Evolutionary conservation across 1,140 invertebrate genomes (phyloP), one percentile per base, ranked within the genome.

Genomic region (Drosophila tropicalis): DNA sequence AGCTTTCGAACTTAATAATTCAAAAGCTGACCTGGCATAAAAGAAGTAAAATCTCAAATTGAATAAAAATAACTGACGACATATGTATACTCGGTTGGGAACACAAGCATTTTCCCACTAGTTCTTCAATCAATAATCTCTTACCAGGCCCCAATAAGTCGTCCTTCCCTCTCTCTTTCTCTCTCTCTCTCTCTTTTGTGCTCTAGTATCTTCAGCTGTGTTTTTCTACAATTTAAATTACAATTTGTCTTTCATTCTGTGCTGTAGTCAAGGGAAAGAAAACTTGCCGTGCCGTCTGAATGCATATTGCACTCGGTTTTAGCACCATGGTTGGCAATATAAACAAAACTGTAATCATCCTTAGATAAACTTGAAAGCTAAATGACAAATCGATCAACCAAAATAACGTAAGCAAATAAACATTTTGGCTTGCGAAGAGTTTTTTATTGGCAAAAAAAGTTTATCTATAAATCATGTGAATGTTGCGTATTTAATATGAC

Each of bases 171-270:
- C 5, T 10, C 6, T 47, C 7, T 5, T n/a, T n/a, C n/a, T n/a
- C n/a, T 64, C 44, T 7, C 44, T 5, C 5, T 10, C 6, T 47
- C 7, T 5, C 44, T 47, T 9, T 47, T 19, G 17, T 17, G 3
- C 25, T 39, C 17, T n/a, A 5, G 25, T 57, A 32, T 62, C 22
- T 58, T 19, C 34, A n/a, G 41, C 34, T 56, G 56, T 62, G 47
- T 79, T 70, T 84, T 76, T 70, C 32, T 66, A 51, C 69, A 84
- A 80, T 76, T 84, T 81, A 84, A 84, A 84, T 79, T 72, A 76
- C 72, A 69, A 51, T 69, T 73, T 72, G 67, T 69, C 67, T 66
- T 40, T 58, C 55, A 13, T 36, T 67, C 67, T 67, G 34, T 60
- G 29, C 36, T 32, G 9, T 68, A 13, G 71, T 41, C 58, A 25